Evolutionary conservation across 2,797 vertebrate species (phyloP).

Genomic region (Cryptoblepharus egeriae): DNA sequence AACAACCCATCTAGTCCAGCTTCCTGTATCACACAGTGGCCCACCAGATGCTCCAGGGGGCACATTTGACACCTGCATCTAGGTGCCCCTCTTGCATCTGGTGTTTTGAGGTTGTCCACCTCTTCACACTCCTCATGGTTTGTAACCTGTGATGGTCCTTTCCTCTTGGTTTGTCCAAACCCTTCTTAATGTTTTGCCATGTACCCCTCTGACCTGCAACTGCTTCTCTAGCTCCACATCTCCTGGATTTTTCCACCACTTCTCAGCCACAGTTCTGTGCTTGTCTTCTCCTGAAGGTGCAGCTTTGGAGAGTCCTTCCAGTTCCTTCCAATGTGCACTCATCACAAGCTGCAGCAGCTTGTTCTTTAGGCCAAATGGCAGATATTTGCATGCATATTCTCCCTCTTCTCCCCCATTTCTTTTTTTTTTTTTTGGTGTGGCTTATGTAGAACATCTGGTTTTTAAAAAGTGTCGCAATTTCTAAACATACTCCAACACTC

Average conservation of each 20-base stretch:
- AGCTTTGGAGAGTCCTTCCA: conserved; percentile 57
- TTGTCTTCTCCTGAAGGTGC: conserved; percentile 11
- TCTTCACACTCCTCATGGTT: too few species aligned
- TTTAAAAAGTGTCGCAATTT: conserved; percentile 87
- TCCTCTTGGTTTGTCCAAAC: too few species aligned
- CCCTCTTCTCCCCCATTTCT: conserved; percentile 42
- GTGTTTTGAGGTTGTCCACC: too few species aligned
- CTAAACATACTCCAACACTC: conserved; percentile 85
- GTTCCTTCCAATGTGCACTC: conserved; percentile 61
- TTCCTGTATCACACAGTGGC: too few species aligned
- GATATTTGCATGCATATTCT: conserved; percentile 54
- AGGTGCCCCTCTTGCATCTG: too few species aligned
- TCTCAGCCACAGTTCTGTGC: conserved; percentile 7
- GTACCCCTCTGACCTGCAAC: too few species aligned
- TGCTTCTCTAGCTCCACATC: too few species aligned
- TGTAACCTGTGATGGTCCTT: too few species aligned
- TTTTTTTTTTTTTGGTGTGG: conserved; percentile 65
- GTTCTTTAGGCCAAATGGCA: conserved; percentile 65
- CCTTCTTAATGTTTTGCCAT: too few species aligned
- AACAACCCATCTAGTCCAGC: too few species aligned
- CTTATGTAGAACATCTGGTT: conserved; percentile 86
- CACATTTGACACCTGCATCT: too few species aligned
- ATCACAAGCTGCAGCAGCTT: conserved; percentile 52
- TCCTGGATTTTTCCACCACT: neutral
- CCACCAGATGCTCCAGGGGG: too few species aligned